Evolutionary conservation across 2,113 vertebrate species (phyloP), one percentile per base, ranked within the genome.

Genomic region (Trematocara unimaculatum): DNA sequence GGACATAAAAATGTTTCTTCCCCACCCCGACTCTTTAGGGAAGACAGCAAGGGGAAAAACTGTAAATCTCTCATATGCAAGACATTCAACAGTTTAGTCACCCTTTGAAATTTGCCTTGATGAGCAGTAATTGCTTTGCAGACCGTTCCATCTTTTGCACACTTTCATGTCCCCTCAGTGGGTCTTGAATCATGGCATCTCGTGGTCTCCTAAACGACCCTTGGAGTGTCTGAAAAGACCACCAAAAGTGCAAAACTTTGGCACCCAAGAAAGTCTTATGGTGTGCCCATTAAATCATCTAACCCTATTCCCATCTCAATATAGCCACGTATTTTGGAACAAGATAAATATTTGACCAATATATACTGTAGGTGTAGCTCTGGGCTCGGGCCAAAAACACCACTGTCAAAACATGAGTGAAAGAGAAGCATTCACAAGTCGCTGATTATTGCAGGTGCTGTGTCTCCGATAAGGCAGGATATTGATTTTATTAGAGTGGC

Each of bases 321-420:
- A 95, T 96, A 96, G 95, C 94, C 91, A 54, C 81, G 82, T 94
- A 93, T 95, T 96, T 94, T 89, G 92, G 93, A 95, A 95, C 93
- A 95, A 94, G 94, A 95, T 95, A 96, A 97, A 96, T 96, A 97
- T 97, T 96, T 96, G 95, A 93, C 93, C 92, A 95, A 94, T 96
- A 90, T 93, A 92, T 93, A 87, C 92, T 95, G 95, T 93, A 96
- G 94, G 94, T 96, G 92, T 91, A 91, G 94, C 80, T 42, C 90
- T 96, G 96, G 94, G 91, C 70, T 56, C 13, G 7, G 82, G 95
- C 95, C 95, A 97, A 95, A 89, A 95, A 83, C 89, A 86, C 88
- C 90, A 81, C 93, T 91, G 85, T 90, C 81, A 92, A 92, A 93
- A 91, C 92, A 91, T 1, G 51, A 87, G 87, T 94, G 92, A 96